Base-by-base conservation (phyloP, 2,888 invertebrate species). In the Rotaria sp. region DNA sequence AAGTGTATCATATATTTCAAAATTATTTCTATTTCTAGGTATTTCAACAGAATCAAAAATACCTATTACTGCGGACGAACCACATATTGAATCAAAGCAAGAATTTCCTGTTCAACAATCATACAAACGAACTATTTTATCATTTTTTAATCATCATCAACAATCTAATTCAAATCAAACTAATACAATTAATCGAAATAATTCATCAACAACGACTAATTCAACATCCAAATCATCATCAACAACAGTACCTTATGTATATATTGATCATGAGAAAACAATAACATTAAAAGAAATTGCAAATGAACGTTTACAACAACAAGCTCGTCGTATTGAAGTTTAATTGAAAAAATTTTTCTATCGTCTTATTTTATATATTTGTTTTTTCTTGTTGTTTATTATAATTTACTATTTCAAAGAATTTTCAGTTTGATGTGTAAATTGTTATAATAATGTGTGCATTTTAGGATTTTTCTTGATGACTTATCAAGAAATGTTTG, bases 181-280 rank as follows among this genome's bases (percentile, higher is more conserved):
- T 30, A 38, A 7, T 21, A 67, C 35, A 15, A 7, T 21, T 1
- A 67, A 67, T 67, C 80, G 0, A 24, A 41, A 18, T 13, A 8
- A 26, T 41, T 26, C 80, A n/a, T 26, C 26, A 35, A 10, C 11
- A 15, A 15, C 30, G 4, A 30, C 67, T 15, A 26, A 15, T 13
- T 67, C 67, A 67, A 13, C 4, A 30, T 67, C 67, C 18, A 10
- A 13, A 21, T 38, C 74, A 41, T n/a, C 2, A 80, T 41, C 80
- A 45, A 45, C 80, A 74, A 38, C 38, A 26, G 8, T 21, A 10
- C 80, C 80, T 45, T 80, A 80, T 45, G 80, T 45, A 45, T 80
- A 80, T 45, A 80, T 80, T 80, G 80, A 80, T 80, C 80, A 80
- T 45, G 80, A 80, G 21, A 80, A 80, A 80, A 80, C 80, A 15